These are phyloP conservation scores for Silvanus unidentatus DNA, from an alignment of 2,888 invertebrate species.

Conservation along the genomic window DNA sequence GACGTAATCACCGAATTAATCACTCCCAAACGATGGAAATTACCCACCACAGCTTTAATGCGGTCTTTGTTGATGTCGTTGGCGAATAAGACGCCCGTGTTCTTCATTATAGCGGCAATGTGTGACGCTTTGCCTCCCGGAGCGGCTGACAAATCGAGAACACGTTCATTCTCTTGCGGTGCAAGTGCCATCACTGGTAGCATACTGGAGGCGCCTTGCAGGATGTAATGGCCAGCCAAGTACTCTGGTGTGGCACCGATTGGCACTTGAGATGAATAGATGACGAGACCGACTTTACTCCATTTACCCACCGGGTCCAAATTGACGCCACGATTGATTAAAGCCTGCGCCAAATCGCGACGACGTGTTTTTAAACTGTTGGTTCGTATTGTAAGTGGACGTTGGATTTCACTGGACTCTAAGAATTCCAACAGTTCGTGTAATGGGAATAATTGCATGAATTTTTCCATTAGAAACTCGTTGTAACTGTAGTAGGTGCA, in stretches of 20 bases:
- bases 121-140: constrained; percentile 99
- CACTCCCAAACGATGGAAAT: constrained; percentile 93
- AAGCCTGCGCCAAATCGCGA: constrained; percentile 85
- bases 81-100: constrained; percentile 92
- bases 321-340: constrained; percentile 96
- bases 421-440: constrained; percentile 87
- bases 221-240: constrained; percentile 94
- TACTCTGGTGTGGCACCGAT: constrained; percentile 99
- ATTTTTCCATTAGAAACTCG: constrained; percentile 84
- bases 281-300: constrained; percentile 95
- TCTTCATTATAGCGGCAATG: constrained; percentile 96
- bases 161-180: constrained; percentile 90
- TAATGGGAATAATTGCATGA: constrained; percentile 85
- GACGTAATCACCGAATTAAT: constrained; percentile 87
- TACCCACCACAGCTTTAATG: constrained; percentile 88
- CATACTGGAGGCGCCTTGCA: constrained; percentile 94
- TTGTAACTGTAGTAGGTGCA: constrained; percentile 96
- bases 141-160: constrained; percentile 96
- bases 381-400: constrained; percentile 92
- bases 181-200: constrained; percentile 97
- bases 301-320: constrained; percentile 97
- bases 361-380: constrained; percentile 91
- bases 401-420: constrained; percentile 91
- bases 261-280: constrained; percentile 94
- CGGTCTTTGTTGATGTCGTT: constrained; percentile 92